phyloP scores from a whole-genome alignment of 2,113 vertebrate species.

The Cyphomyrus plagiostoma region DNA sequence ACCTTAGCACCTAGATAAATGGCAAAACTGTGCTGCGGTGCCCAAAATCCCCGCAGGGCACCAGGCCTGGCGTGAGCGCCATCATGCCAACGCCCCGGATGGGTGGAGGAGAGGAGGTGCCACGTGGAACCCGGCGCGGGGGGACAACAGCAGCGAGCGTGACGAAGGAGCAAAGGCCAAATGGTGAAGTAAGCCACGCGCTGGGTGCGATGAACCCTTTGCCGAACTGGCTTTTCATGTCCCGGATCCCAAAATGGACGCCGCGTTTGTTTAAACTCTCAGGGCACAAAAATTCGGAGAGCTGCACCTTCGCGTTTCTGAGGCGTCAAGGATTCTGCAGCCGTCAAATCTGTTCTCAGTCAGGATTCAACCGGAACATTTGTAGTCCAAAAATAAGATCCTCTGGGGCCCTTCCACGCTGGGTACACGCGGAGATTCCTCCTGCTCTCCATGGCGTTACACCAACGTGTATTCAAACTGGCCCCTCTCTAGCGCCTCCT shows the following conservation, averaged over 20 bases:
- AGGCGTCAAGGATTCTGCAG: background rate
- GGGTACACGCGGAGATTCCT: background rate
- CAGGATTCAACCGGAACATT: background rate
- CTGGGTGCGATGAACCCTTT: background rate
- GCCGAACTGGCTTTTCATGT: background rate
- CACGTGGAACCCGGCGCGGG: background rate
- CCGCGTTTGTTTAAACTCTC: background rate
- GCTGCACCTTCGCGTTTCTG: background rate
- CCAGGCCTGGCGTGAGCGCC: background rate
- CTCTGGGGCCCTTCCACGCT: background rate
- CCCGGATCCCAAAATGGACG: background rate
- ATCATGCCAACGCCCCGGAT: background rate
- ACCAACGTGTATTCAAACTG: constrained; percentile 86
- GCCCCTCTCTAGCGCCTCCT: constrained; percentile 80
- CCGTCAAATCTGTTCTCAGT: background rate
- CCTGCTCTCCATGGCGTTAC: constrained; percentile 38
- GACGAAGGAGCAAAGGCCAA: background rate
- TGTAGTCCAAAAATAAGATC: background rate
- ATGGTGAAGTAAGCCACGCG: background rate
- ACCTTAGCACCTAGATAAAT: background rate
- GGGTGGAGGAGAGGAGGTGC: background rate
- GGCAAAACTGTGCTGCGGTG: background rate
- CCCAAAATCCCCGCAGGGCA: background rate
- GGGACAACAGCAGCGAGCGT: background rate
- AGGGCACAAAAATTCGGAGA: background rate